Percentiles rank a stretch among this genome's conserved stretches.
phyloP scores from a whole-genome alignment of 2,113 vertebrate genomes.

The Rhineura floridana region DNA sequence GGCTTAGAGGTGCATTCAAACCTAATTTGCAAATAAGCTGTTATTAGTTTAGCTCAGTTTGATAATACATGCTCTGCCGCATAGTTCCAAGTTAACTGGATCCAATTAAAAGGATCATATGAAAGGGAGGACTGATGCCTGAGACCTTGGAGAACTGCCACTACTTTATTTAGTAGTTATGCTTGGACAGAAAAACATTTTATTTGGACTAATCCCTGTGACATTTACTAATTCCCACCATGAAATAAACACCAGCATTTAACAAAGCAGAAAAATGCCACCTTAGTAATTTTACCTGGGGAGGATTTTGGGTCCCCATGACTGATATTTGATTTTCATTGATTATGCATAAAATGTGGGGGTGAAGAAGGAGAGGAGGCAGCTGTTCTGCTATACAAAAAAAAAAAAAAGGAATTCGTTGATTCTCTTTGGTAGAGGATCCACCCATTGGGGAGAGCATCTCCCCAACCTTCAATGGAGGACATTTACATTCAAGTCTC shows the following conservation, averaged over 20 bases:
- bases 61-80: too few relatives aligned
- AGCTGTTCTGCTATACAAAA: not conserved
- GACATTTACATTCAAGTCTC: constrained; percentile 29
- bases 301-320: not conserved
- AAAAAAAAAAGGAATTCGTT: not conserved
- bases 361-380: not conserved
- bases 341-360: not conserved
- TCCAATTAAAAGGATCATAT: too few relatives aligned
- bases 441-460: not conserved
- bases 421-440: not conserved
- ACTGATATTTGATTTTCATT: not conserved
- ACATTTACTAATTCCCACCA: not conserved
- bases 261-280: not conserved
- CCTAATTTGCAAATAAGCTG: not conserved
- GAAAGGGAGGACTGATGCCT: too few relatives aligned
- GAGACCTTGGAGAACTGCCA: too few relatives aligned
- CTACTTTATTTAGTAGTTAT: not conserved
- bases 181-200: not conserved
- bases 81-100: too few relatives aligned
- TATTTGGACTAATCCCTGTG: not conserved
- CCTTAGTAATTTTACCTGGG: not conserved
- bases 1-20: not conserved
- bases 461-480: not conserved
- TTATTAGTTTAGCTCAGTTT: not conserved
- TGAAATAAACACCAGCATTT: not conserved